phyloP scores from a whole-genome alignment of 2,888 invertebrate species.

The Tetranychus truncatus region DNA sequence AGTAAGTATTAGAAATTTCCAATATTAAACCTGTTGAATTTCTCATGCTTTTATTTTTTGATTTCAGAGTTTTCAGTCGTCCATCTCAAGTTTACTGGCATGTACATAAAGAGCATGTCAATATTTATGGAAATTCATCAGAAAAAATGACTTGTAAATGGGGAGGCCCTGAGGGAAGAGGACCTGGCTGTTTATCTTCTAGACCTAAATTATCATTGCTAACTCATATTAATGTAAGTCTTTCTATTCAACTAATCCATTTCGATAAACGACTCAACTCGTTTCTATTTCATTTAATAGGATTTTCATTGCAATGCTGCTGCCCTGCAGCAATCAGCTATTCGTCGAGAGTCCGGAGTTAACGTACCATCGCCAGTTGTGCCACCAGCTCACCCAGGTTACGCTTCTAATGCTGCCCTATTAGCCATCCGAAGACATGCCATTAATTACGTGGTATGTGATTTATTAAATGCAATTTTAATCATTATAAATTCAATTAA shows the following conservation, averaged over 20 bases:
- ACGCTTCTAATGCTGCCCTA: slow-evolving; percentile 82
- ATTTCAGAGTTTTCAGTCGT: slow-evolving; percentile 33
- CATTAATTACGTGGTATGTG: slow-evolving; percentile 44
- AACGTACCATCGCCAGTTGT: slow-evolving; percentile 40
- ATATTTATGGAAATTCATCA: slow-evolving; percentile 17
- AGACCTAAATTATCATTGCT: slow-evolving; percentile 80
- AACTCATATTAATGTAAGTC: slow-evolving; percentile 57
- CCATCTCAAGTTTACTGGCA: slow-evolving; percentile 52
- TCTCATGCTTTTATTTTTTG: neutral
- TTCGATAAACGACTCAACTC: neutral
- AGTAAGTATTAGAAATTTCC: slow-evolving; percentile 14
- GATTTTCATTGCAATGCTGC: slow-evolving; percentile 22
- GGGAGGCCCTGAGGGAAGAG: slow-evolving; percentile 35
- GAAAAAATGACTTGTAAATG: slow-evolving; percentile 71
- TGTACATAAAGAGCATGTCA: slow-evolving; percentile 54
- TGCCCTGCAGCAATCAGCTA: slow-evolving; percentile 33
- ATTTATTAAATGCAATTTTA: neutral
- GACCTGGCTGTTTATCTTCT: slow-evolving; percentile 68
- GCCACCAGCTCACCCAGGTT: slow-evolving; percentile 56
- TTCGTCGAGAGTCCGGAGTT: slow-evolving; percentile 43
- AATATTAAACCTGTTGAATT: neutral
- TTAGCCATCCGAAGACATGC: slow-evolving; percentile 93
- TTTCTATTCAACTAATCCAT: neutral
- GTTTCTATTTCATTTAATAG: slow-evolving; percentile 14
- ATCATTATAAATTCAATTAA: too few species aligned